These are phyloP conservation scores for Coilia nasus DNA, from an alignment of 2,797 vertebrate species.

Conservation along the genomic window DNA sequence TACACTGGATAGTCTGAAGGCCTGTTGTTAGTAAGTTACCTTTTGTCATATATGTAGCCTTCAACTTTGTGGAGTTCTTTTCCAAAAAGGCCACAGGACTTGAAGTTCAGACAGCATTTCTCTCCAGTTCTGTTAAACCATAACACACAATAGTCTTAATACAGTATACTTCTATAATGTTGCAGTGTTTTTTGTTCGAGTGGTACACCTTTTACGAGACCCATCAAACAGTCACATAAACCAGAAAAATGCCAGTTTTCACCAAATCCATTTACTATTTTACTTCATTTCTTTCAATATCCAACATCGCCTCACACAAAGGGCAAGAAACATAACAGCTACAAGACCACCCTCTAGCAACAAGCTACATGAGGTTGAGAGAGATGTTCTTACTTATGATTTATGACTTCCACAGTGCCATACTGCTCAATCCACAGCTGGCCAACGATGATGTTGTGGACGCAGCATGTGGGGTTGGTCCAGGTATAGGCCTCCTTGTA, in stretches of 20 bases:
- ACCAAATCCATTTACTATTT: too few species aligned
- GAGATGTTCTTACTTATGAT: constrained; percentile 86
- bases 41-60: constrained; percentile 97
- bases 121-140: constrained; percentile 88
- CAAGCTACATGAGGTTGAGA: background rate
- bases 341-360: background rate
- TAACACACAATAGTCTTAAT: constrained; percentile 31
- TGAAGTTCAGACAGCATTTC: constrained; percentile 91
- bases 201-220: background rate
- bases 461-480: constrained; percentile 97
- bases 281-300: too few species aligned
- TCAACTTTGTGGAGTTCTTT: constrained; percentile 98
- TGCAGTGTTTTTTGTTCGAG: background rate
- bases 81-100: constrained; percentile 94
- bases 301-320: background rate
- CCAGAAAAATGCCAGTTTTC: background rate
- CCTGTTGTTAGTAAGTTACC: constrained; percentile 68
- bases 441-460: constrained; percentile 97
- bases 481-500: constrained; percentile 95
- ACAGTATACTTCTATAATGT: background rate
- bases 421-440: constrained; percentile 99
- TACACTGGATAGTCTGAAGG: background rate
- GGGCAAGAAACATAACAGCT: background rate
- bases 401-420: constrained; percentile 93
- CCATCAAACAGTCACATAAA: background rate